These are phyloP conservation scores for Cariama cristata DNA, from an alignment of 2,113 vertebrate species.

Conservation along the genomic window DNA sequence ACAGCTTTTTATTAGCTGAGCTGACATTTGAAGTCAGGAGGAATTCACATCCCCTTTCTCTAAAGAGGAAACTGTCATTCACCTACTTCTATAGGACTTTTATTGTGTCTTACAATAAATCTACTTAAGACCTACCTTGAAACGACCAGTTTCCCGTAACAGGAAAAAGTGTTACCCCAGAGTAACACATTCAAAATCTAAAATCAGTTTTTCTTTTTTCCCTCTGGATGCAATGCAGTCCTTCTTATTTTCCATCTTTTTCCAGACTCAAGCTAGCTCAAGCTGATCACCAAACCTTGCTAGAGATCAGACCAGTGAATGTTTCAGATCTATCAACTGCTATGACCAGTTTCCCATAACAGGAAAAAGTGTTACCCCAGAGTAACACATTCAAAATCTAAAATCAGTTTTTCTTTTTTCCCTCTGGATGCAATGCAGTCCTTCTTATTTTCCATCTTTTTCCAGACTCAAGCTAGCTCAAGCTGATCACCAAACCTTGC, in stretches of 20 bases:
- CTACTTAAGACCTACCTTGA: not conserved
- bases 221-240: not conserved
- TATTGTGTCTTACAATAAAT: not conserved
- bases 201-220: not conserved
- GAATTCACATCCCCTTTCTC: not conserved
- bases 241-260: not conserved
- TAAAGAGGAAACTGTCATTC: not conserved
- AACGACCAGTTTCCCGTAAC: not conserved
- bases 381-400: not conserved
- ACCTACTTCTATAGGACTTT: not conserved
- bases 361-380: not conserved
- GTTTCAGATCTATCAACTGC: not conserved
- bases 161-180: not conserved
- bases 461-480: not conserved
- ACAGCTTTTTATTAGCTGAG: not conserved
- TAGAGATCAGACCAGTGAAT: not conserved
- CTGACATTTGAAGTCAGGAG: not conserved
- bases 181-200: not conserved
- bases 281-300: not conserved
- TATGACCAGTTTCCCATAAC: fast-evolving
- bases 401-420: not conserved
- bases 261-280: not conserved
- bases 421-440: not conserved
- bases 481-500: not conserved
- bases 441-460: not conserved